Evolutionary conservation across 2,888 invertebrate genomes (phyloP), one percentile per base, ranked within the genome.

Genomic region (Nemoura dubitans): DNA sequence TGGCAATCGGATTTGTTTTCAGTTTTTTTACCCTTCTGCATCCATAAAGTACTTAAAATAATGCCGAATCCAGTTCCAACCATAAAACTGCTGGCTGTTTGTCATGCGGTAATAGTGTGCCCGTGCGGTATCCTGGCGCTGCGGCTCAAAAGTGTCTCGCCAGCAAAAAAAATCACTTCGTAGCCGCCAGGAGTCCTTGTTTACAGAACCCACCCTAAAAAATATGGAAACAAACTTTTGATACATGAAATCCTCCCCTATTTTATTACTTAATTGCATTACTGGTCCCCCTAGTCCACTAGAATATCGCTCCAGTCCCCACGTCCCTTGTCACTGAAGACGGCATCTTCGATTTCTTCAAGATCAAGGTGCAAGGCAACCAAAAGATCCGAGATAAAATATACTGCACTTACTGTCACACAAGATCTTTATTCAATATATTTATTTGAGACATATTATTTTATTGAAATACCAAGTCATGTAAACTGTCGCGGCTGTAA

Each of bases 241-340:
- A 59, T 59, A 59, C 59, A 14, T 59, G 21, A 59, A 59, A 16
- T 59, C 2, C 21, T 59, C 59, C 59, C 59, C 59, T 14, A 59
- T 59, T 59, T 59, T 59, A 59, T 59, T 59, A 59, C 59, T 59
- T 59, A 59, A 59, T 59, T 59, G 59, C 14, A 59, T 59, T 59
- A 59, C 59, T 10, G 59, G 16, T 59, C 59, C 59, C 59, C 59
- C 59, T 59, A 59, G 59, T 59, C 59, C 59, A 59, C 14, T 21
- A 21, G 21, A 59, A 21, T 14, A 21, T 59, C 59, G 59, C 59
- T 36, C 36, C 36, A 36, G 36, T 10, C 36, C 36, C 36, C 36
- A n/a, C 36, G 10, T 36, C 36, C 5, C 36, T 6, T 36, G 3
- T 36, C 36, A 36, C 36, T 6, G 36, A 36, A 36, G 36, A 36